A percentile compares a stretch with the other conserved stretches of the same genome.
These are phyloP conservation scores for Pundamilia nyererei DNA, from an alignment of 2,113 vertebrate genomes.

Conservation along the genomic window DNA sequence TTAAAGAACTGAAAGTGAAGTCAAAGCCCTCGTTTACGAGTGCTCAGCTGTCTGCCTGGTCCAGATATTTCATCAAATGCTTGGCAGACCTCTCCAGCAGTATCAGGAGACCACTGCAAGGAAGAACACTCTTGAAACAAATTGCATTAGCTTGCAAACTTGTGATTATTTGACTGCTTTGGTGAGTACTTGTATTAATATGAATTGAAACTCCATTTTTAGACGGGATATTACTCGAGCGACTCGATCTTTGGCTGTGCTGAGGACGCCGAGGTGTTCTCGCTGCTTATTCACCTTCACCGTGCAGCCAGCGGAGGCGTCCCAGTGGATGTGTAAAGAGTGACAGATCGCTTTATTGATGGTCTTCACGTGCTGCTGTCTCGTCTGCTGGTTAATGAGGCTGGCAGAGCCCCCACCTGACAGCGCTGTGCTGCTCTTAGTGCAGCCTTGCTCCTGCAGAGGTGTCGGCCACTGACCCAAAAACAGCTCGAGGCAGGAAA, in stretches of 20 bases:
- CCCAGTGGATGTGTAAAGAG: not conserved
- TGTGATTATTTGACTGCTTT: not conserved
- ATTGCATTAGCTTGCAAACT: not conserved
- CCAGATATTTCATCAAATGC: not conserved
- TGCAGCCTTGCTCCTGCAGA: not conserved
- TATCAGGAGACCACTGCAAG: not conserved
- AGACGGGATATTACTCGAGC: not conserved
- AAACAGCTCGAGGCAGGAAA: not conserved
- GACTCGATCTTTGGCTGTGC: not conserved
- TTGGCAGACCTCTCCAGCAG: not conserved
- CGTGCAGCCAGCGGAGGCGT: not conserved
- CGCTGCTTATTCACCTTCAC: not conserved
- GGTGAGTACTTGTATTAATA: not conserved
- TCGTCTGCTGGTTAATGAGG: not conserved
- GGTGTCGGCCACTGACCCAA: not conserved
- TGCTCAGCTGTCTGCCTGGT: not conserved
- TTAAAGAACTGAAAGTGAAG: not conserved
- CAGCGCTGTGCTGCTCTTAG: not conserved
- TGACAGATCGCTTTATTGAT: not conserved
- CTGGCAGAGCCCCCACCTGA: not conserved
- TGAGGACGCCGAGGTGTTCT: not conserved
- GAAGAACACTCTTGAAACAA: not conserved
- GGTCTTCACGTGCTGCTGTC: not conserved
- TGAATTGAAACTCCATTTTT: not conserved
- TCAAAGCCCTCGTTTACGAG: not conserved